Base-by-base conservation (phyloP, 2,113 vertebrate species). In the Ictidomys tridecemlineatus region DNA sequence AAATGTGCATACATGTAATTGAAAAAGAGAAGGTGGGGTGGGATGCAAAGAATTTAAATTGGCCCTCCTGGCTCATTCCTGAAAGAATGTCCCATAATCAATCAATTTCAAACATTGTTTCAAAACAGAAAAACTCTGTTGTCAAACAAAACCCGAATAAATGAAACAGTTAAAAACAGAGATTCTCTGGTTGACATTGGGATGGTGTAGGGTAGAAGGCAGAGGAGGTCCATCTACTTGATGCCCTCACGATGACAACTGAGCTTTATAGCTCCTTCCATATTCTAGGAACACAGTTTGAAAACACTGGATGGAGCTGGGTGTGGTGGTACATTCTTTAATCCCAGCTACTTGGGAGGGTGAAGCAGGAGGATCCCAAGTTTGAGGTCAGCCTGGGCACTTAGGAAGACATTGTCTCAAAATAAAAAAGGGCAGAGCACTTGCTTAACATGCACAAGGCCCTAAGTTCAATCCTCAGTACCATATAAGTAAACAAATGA, bases 101-200 rank as follows among this genome's bases (percentile, higher is more conserved):
- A 4, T 85, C 26, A 24, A 85, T 97, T 91, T 87, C 24, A 61
- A 91, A 89, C 26, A 84, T 32, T 94, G 39, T 61, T 89, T 95
- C 91, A 95, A 95, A 82, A 45, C 37, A 74, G 39, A 84, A 80
- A 8, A 22, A 61, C 48, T 22, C 56, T 28, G 24, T 90, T 92
- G 95, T 90, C 88, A 72, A 82, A 77, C 42, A 96, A 96, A 97
- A 91, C 22, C 13, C 65, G 5, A 82, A 56, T 51, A 84, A 92
- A 67, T 56, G 17, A 84, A 93, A 85, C 30, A 92, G 30, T 45
- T 93, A 82, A 93, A 96, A 93, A 45, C 9, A 70, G 58, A 87
- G 39, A 67, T 67, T 30, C 9, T 90, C 72, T 95, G 45, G 48
- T 26, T 88, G 61, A 56, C 22, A 70, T 58, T 51, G 14, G 74